phyloP scores from a whole-genome alignment of 2,888 invertebrate species.

The Drosophila greeni region DNA sequence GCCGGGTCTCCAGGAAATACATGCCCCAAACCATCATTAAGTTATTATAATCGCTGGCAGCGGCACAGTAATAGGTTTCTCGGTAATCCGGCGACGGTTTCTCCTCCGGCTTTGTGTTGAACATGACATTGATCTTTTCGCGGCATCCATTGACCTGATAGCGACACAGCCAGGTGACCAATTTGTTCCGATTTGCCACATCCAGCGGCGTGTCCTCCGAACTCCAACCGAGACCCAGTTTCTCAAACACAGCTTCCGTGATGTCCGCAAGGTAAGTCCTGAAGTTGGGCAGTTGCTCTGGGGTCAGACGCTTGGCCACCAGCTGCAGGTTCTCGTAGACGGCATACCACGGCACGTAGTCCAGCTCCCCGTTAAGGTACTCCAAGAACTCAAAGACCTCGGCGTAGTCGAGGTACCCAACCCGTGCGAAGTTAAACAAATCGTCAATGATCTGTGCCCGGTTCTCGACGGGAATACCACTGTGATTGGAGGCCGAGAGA shows the following conservation, averaged over 20 bases:
- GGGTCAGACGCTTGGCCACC: conserved; percentile 55
- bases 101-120: conserved; percentile 41
- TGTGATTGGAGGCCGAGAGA: conserved; percentile 48
- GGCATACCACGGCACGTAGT: conserved; percentile 89
- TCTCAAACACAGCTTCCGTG: conserved; percentile 79
- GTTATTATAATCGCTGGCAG: conserved; percentile 39
- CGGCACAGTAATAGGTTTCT: conserved; percentile 64
- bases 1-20: conserved; percentile 81
- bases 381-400: conserved; percentile 81
- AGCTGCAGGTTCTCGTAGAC: conserved; percentile 78
- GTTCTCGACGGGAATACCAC: conserved; percentile 80
- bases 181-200: conserved; percentile 81
- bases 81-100: conserved; percentile 64
- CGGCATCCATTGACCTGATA: conserved; percentile 82
- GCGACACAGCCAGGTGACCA: conserved; percentile 83
- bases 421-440: conserved; percentile 82
- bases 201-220: conserved; percentile 80
- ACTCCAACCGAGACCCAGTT: conserved; percentile 79
- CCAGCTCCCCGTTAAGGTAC: conserved; percentile 84
- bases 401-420: conserved; percentile 45
- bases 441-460: conserved; percentile 89
- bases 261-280: conserved; percentile 79
- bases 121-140: conserved; percentile 76
- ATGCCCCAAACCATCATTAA: conserved; percentile 75
- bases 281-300: conserved; percentile 59